Evolutionary conservation across 2,888 invertebrate species (phyloP).

Genomic region (Diloba caeruleocephala): DNA sequence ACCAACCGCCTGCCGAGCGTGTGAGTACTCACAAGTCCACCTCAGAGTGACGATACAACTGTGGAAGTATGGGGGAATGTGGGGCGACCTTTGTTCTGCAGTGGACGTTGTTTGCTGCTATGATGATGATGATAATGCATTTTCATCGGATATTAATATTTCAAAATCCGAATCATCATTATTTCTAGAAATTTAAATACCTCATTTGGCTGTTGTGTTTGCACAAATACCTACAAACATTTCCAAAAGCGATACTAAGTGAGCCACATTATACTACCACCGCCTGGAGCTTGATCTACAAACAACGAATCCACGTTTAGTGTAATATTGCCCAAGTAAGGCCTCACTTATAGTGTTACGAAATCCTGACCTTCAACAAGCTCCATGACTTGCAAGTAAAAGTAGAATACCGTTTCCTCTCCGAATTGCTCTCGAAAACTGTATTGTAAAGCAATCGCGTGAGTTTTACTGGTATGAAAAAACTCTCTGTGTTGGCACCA

Average conservation of each 20-base stretch:
- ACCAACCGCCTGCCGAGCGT: too few relatives aligned
- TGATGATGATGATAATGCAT: too few relatives aligned
- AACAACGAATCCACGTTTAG: conserved; percentile 34
- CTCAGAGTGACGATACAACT: too few relatives aligned
- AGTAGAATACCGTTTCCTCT: conserved; percentile 5
- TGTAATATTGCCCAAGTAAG: conserved; percentile 30
- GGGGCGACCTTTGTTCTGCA: too few relatives aligned
- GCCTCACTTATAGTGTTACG: neutral
- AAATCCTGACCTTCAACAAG: conserved; percentile 4
- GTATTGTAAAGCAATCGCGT: neutral
- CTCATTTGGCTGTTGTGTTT: too few relatives aligned
- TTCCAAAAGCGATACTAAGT: neutral
- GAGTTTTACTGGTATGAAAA: neutral
- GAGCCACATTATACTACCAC: conserved; percentile 11
- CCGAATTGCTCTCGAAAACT: conserved; percentile 4
- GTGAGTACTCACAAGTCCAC: too few relatives aligned
- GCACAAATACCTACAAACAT: too few relatives aligned
- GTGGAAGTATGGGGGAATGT: too few relatives aligned
- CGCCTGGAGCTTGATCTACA: conserved; percentile 14
- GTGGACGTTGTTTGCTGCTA: too few relatives aligned
- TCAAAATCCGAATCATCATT: too few relatives aligned
- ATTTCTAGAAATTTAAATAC: too few relatives aligned
- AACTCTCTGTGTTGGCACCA: neutral
- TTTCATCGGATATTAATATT: too few relatives aligned
- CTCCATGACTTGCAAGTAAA: conserved; percentile 15